These are phyloP conservation scores for Lagria hirta DNA, from an alignment of 2,888 invertebrate species.

Conservation along the genomic window DNA sequence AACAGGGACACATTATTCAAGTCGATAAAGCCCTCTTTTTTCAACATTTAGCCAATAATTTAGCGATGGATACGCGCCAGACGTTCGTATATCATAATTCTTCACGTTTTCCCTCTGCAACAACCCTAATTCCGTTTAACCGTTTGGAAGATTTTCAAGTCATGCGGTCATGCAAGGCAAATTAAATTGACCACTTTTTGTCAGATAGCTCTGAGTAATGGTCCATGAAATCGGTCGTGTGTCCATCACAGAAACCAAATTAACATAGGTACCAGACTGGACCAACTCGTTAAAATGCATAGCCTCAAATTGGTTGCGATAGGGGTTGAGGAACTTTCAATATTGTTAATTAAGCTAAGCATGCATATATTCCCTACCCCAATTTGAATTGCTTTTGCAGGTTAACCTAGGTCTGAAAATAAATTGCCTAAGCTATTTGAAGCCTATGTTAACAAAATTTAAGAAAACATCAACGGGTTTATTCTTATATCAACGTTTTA, in stretches of 20 bases:
- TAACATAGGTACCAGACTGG: conserved; percentile 20
- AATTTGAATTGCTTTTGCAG: no score
- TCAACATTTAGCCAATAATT: conserved; percentile 16
- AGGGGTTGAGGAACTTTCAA: no score
- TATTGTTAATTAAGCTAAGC: no score
- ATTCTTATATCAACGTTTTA: no score
- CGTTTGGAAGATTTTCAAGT: conserved; percentile 32
- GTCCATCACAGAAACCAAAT: conserved; percentile 20
- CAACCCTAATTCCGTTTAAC: conserved; percentile 25
- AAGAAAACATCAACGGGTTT: no score
- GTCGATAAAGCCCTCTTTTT: conserved; percentile 10
- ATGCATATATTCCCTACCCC: no score
- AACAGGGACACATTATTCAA: conserved; percentile 18
- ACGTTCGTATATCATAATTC: conserved; percentile 20
- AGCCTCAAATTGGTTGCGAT: no score
- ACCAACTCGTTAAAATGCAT: conserved; percentile 18
- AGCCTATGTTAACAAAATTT: no score
- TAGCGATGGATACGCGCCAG: conserved; percentile 16
- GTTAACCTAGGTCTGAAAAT: no score
- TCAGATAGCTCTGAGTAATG: conserved; percentile 32
- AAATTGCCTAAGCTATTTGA: no score
- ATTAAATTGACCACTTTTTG: conserved; percentile 35
- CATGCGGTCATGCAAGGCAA: conserved; percentile 32
- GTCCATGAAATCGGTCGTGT: conserved; percentile 27
- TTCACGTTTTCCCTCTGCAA: conserved; percentile 18